Evolutionary conservation across 2,797 vertebrate genomes (phyloP), one percentile per base, ranked within the genome.

Genomic region (Malurus leucopterus): DNA sequence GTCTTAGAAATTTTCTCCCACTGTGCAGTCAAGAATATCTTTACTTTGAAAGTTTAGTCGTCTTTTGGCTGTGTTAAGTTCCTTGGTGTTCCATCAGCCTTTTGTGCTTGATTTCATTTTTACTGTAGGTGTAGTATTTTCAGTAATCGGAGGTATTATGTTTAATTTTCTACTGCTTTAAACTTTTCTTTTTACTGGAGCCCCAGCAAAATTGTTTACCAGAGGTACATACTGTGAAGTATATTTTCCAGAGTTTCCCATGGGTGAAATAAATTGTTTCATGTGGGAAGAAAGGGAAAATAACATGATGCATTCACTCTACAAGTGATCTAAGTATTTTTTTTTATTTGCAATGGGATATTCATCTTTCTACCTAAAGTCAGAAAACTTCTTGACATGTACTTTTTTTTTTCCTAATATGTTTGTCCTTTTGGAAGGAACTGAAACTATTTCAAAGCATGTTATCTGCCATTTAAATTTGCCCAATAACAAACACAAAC

Each of bases 111-210:
- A 71, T 65, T 86, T 94, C 12, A 53, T 54, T 93, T 93, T 93
- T 90, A 74, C 53, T 87, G n/a, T 63, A 32, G 46, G 23, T 87
- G 47, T 74, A 38, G 13, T 54, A 64, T 86, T 92, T 73, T 65
- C 47, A 11, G 75, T 84, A 82, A 93, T 50, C 0, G 1, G 53
- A 92, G 46, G 32, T 38, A 86, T 81, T 87, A 75, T 59, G 54
- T 93, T 93, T 81, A 84, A 89, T 95, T 94, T 94, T 94, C n/a
- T 74, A 74, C 34, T 49, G 38, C 79, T 95, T 61, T 29, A 84
- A 84, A 70, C 34, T 87, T 59, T 84, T 88, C 27, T 71, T 94
- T 90, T 83, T 79, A 84, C 62, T 73, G 62, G 75, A 65, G 26
- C 49, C 84, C 36, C 11, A 88, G 47, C 26, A 86, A 70, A 95